phyloP scores from a whole-genome alignment of 2,888 invertebrate species.

The Chalcis sispes region DNA sequence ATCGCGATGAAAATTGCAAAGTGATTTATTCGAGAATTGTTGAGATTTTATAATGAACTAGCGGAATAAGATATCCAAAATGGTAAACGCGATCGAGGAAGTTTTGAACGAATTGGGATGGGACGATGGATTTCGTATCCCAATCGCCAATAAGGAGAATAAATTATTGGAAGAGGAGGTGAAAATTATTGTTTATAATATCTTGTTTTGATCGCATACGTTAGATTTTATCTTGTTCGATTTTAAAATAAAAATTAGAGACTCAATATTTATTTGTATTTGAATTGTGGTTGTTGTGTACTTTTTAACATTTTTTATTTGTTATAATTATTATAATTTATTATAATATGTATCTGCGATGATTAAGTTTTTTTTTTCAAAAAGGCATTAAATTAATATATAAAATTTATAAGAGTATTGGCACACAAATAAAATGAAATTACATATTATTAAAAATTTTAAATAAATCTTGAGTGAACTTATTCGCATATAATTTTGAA shows the following conservation, averaged over 20 bases:
- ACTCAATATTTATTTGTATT: too few relatives aligned
- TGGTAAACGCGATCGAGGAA: conserved; percentile 79
- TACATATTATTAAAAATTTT: too few relatives aligned
- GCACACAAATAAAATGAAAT: too few relatives aligned
- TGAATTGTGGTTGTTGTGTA: too few relatives aligned
- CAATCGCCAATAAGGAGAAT: conserved; percentile 88
- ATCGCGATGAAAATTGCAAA: conserved; percentile 14
- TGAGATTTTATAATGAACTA: conserved; percentile 12
- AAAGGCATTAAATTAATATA: too few relatives aligned
- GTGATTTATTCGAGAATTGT: background rate
- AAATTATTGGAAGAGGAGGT: conserved; percentile 78
- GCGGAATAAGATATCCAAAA: conserved; percentile 5
- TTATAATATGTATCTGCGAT: too few relatives aligned
- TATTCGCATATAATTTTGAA: background rate
- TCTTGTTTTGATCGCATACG: background rate
- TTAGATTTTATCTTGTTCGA: background rate
- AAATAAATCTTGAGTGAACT: too few relatives aligned
- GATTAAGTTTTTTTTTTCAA: too few relatives aligned
- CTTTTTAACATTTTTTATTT: too few relatives aligned
- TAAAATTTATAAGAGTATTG: too few relatives aligned
- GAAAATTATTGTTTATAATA: conserved; percentile 45
- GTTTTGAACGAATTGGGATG: conserved; percentile 84
- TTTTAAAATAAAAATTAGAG: background rate
- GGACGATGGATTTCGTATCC: conserved; percentile 87
- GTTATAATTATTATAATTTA: too few relatives aligned